Base-by-base conservation (phyloP, 2,888 invertebrate species). In the Tetranychus truncatus region DNA sequence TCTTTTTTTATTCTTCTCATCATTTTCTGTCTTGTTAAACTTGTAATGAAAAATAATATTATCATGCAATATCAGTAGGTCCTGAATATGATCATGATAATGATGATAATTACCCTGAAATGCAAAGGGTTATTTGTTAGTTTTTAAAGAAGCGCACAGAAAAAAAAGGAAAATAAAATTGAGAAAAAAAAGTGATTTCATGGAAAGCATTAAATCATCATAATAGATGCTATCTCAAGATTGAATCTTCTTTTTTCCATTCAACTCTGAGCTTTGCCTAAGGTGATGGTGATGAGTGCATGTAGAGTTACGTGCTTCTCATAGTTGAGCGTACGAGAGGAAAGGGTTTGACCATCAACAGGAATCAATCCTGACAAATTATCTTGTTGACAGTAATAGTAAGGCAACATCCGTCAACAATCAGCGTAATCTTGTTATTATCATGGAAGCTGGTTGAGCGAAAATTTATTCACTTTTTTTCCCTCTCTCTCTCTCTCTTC, bases 331-430 rank as follows among this genome's bases (percentile, higher is more conserved):
- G 55, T 55, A 55, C 11, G 55, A 15, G 55, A 55, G 55, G 15
- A 15, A 55, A 15, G 55, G 55, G 9, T 55, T 55, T 55, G 15
- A 55, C 15, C 55, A 55, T 55, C 55, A 55, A 9, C 55, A 55
- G 55, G 55, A 55, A 55, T 55, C 55, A 55, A 55, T 55, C 15
- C 55, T 55, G 55, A 55, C 55, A 55, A 55, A 55, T 55, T 55
- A 55, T 15, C 55, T 55, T 55, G 55, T 55, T 55, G 55, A 55
- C 55, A 55, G 55, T 55, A 55, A 55, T 55, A 55, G 55, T 55
- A 55, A 55, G 55, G 55, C 55, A 55, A 55, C 55, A 55, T 55
- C 55, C 55, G 55, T 55, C 55, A 55, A 55, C 55, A 55, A 55
- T 55, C 55, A 55, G 15, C 55, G 15, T 15, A 15, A 34, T 34